Evolutionary conservation across 1,140 invertebrate genomes (phyloP), one percentile per base, ranked within the genome.

Genomic region (Cherax destructor): DNA sequence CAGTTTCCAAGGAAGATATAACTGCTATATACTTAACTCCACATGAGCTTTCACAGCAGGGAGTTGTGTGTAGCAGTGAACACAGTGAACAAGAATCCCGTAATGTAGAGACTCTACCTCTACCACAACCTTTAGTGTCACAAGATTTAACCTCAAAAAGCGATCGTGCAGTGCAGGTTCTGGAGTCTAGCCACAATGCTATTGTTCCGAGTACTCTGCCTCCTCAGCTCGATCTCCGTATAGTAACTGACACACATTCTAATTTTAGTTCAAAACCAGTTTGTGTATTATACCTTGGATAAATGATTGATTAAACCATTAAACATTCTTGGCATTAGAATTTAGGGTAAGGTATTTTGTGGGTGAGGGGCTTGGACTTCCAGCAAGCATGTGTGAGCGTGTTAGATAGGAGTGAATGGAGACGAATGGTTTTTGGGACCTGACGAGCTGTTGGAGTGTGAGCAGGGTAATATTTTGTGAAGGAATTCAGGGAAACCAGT

Each of bases 161-260:
- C 41, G 78, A 41, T 13, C 80, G 83, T 88, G 61, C 87, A 5
- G 79, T 88, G 30, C 87, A 88, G 30, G 78, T 80, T 83, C 79
- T 88, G 21, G 87, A 88, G 18, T 72, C 41, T 88, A 47, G 59
- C 21, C 59, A 84, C 7, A 41, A 88, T 74, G 24, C 52, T 5
- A 30, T 3, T 78, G 10, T 24, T 61, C 21, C 52, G n/a, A 80
- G 56, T 52, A 50, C 21, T 74, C 49, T 81, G 5, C 61, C 87
- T 7, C 56, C 79, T 52, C 87, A 83, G n/a, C 18, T 83, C 5
- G 76, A 79, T 52, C 61, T 85, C 49, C 50, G 69, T 65, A 56
- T 87, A 50, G 86, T 10, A 10, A 30, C 74, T 30, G 52, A 76
- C 16, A 56, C 84, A 76, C 50, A 79, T 79, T 78, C 76, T 9